phyloP scores from a whole-genome alignment of 2,113 vertebrate species.

The Phocoena phocoena region DNA sequence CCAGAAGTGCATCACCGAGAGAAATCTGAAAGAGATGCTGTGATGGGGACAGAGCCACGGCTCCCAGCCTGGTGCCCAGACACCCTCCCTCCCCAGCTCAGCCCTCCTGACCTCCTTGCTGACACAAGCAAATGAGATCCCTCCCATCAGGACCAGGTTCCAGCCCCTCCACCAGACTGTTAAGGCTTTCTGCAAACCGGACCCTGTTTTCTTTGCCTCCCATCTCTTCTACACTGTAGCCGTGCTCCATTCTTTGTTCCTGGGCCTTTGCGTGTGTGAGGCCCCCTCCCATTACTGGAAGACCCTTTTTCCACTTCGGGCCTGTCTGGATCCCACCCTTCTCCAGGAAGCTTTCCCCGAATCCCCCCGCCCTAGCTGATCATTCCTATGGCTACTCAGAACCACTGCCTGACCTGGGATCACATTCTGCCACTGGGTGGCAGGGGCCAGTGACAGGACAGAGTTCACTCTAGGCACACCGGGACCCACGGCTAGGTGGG shows the following conservation, averaged over 20 bases:
- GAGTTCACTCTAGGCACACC: background rate
- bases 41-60: background rate
- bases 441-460: background rate
- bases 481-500: background rate
- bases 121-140: background rate
- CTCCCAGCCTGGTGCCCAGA: background rate
- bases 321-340: background rate
- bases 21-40: constrained; percentile 61
- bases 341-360: background rate
- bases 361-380: background rate
- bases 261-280: background rate
- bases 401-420: background rate
- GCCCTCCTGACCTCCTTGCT: background rate
- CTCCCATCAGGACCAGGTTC: background rate
- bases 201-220: background rate
- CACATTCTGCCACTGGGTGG: background rate
- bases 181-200: background rate
- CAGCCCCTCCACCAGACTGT: background rate
- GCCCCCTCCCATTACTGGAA: background rate
- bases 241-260: background rate
- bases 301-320: background rate
- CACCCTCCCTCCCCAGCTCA: background rate
- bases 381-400: background rate
- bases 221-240: background rate
- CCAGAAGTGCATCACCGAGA: background rate